Percentiles rank a stretch among this genome's conserved stretches.
Conservation (phyloP, 2,113 vertebrate species). For the Thinocorus orbignyianus region DNA sequence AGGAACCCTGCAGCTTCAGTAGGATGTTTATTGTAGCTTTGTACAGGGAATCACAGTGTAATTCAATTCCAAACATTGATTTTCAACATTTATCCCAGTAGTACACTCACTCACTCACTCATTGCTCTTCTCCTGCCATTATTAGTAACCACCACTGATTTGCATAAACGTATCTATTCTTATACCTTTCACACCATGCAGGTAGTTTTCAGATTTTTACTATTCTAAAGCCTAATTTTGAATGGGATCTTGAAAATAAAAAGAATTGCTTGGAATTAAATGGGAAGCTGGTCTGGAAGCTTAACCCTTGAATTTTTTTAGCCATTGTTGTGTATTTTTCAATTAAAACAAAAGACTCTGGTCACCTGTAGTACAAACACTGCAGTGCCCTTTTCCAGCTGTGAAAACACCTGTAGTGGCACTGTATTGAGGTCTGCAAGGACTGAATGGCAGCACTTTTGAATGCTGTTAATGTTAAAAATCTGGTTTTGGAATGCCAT, state of each 20-base stretch:
- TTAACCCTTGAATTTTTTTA: not conserved
- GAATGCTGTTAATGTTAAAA: not conserved
- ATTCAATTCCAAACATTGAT: not conserved
- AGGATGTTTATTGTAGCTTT: not conserved
- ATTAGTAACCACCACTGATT: not conserved
- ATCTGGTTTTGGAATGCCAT: not conserved
- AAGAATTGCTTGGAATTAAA: not conserved
- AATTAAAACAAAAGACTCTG: not conserved
- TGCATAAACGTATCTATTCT: not conserved
- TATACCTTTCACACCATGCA: not conserved
- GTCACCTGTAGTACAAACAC: not conserved
- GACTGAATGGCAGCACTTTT: not conserved
- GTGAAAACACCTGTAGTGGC: not conserved
- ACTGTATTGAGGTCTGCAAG: not conserved
- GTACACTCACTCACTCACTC: not conserved
- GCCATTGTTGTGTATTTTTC: not conserved
- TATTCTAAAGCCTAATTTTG: not conserved
- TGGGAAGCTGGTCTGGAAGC: not conserved
- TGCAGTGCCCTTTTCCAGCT: not conserved
- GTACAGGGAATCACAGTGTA: not conserved
- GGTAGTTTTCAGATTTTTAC: not conserved
- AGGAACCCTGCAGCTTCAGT: not conserved
- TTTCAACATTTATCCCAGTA: not conserved
- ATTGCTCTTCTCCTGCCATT: not conserved
- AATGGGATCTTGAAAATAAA: not conserved